Base-by-base conservation (phyloP, 1,140 invertebrate species). In the Pollicipes pollicipes region DNA sequence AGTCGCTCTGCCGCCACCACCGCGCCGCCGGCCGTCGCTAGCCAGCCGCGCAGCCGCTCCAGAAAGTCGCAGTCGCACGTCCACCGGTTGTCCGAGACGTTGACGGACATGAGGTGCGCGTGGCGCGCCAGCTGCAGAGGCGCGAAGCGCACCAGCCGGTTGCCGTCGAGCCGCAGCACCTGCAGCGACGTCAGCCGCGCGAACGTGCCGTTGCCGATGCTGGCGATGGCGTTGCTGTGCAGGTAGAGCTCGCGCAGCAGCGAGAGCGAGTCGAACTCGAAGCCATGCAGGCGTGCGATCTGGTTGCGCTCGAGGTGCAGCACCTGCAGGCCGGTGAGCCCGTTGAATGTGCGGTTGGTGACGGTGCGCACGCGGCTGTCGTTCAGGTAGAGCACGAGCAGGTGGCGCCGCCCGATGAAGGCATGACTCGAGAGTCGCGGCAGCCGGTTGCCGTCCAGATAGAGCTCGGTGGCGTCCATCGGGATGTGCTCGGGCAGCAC, bases 381-480 rank as follows among this genome's bases (percentile, higher is more conserved):
- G 79, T 96, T 96, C 30, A 95, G 88, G 78, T 87, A 94, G 0
- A 96, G 79, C 26, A 88, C 85, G 72, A 87, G 83, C 84, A 95
- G 87, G 78, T 95, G 94, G 79, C 94, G 94, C 21, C 91, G 83
- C 0, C 92, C 92, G 76, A 95, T 95, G 78, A 96, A 93, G 30
- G 89, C 88, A 77, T 95, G 91, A 78, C 91, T 90, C 76, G 90
- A 87, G 68, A 95, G 78, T 77, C 90, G 87, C 68, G 84, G 86
- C 70, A 95, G 87, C 74, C 90, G 85, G 78, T 95, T 96, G 30
- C 91, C 91, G 78, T 95, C 93, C 69, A 96, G 81, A 77, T 93
- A 95, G 27, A 95, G 86, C 78, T 93, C 90, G 30, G 92, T 95
- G 0, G 90, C 91, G 78, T 96, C 92, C 92, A 95, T 95, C 26